These are phyloP conservation scores for Mormyrus iriodes DNA, from an alignment of 2,113 vertebrate species.

Conservation along the genomic window DNA sequence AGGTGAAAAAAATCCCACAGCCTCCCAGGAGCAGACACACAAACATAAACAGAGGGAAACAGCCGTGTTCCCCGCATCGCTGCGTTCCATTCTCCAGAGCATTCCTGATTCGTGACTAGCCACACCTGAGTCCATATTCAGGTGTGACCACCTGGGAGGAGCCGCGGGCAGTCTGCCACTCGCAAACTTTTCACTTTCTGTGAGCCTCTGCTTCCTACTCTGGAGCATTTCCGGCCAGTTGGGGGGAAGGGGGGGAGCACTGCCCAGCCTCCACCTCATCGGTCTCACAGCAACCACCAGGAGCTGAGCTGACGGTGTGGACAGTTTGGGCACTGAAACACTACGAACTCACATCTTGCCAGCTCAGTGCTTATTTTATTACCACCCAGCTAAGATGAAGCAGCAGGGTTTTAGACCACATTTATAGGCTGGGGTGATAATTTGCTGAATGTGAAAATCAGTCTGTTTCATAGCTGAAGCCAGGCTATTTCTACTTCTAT, in stretches of 20 bases:
- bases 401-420: not conserved
- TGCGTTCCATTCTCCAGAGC: not conserved
- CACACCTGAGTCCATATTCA: not conserved
- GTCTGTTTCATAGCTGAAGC: not conserved
- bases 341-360: not conserved
- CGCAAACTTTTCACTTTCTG: not conserved
- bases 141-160: not conserved
- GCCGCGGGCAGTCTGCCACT: not conserved
- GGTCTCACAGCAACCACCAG: not conserved
- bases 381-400: not conserved
- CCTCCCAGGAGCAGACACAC: not conserved
- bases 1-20: not conserved
- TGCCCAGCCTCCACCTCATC: not conserved
- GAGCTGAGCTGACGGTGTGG: not conserved
- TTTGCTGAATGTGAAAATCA: not conserved
- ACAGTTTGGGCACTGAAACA: not conserved
- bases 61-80: not conserved
- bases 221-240: not conserved
- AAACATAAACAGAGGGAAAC: not conserved
- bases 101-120: not conserved
- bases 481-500: not conserved
- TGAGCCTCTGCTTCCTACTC: not conserved
- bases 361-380: not conserved
- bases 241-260: not conserved
- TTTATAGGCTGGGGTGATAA: constrained; percentile 2